Conservation (phyloP, 2,113 vertebrate genomes). For the Conger conger region DNA sequence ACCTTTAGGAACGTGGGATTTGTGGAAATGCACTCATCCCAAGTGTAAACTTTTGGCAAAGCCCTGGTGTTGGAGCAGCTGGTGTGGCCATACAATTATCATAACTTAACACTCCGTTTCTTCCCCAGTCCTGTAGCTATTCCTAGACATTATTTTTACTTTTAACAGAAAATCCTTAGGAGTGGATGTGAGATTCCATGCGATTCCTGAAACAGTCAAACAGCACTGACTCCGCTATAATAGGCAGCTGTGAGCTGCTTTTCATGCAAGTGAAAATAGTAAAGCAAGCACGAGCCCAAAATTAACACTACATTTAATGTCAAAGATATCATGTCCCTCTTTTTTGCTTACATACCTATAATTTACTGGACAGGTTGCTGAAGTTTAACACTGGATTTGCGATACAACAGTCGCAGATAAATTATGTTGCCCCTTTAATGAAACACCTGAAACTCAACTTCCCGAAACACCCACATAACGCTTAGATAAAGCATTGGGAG, state of each 20-base stretch:
- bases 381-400: not conserved
- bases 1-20: not conserved
- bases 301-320: not conserved
- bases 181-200: not conserved
- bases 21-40: not conserved
- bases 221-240: not conserved
- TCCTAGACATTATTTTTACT: not conserved
- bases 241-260: not conserved
- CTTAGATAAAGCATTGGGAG: not conserved
- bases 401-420: no score
- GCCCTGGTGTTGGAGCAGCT: constrained; percentile 22
- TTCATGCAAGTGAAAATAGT: not conserved
- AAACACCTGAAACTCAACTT: no score
- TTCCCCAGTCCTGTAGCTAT: not conserved
- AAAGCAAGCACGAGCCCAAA: not conserved
- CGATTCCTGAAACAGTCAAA: not conserved
- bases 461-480: not conserved
- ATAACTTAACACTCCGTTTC: constrained; percentile 24
- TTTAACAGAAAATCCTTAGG: not conserved
- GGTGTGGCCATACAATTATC: constrained; percentile 28
- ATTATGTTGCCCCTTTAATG: no score
- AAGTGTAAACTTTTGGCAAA: not conserved
- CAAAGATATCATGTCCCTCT: not conserved
- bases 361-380: not conserved
- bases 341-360: not conserved